A percentile compares a stretch with the other conserved stretches of the same genome.
These are phyloP conservation scores for Danio albolineatus DNA, from an alignment of 2,797 vertebrate species.

Conservation along the genomic window DNA sequence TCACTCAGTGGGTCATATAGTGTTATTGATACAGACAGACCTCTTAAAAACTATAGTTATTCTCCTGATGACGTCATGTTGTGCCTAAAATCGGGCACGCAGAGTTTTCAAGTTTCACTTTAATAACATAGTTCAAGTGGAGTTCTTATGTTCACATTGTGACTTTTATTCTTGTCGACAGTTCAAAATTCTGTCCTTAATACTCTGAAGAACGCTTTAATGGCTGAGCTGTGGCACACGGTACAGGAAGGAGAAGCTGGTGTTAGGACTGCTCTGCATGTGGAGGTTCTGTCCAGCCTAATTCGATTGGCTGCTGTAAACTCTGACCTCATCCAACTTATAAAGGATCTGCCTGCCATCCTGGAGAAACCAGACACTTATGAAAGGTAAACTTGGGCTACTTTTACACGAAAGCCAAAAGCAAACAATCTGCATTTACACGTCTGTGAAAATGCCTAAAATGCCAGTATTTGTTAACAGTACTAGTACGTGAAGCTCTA, in stretches of 20 bases:
- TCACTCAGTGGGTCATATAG: too few relatives aligned
- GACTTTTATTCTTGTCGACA: conserved; percentile 52
- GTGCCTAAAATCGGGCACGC: too few relatives aligned
- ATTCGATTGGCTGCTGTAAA: conserved; percentile 72
- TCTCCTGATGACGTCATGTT: too few relatives aligned
- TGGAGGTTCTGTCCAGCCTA: conserved; percentile 79
- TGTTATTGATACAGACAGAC: too few relatives aligned
- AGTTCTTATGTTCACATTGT: neutral
- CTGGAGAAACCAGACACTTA: conserved; percentile 75
- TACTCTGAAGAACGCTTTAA: conserved; percentile 80
- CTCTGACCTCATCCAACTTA: conserved; percentile 72
- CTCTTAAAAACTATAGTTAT: too few relatives aligned
- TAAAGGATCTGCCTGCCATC: conserved; percentile 74
- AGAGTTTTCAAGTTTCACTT: too few relatives aligned
- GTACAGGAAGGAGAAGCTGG: conserved; percentile 65
- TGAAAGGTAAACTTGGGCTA: conserved; percentile 78
- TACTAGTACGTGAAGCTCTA: too few relatives aligned
- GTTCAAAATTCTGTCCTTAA: conserved; percentile 73
- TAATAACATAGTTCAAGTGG: neutral
- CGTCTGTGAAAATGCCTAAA: too few relatives aligned
- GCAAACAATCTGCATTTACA: too few relatives aligned
- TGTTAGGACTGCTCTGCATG: conserved; percentile 46
- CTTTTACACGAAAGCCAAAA: too few relatives aligned
- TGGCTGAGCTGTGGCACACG: conserved; percentile 73
- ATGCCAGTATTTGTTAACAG: too few relatives aligned